Conservation (phyloP, 2,888 invertebrate genomes). For the Cloeon dipterum region DNA sequence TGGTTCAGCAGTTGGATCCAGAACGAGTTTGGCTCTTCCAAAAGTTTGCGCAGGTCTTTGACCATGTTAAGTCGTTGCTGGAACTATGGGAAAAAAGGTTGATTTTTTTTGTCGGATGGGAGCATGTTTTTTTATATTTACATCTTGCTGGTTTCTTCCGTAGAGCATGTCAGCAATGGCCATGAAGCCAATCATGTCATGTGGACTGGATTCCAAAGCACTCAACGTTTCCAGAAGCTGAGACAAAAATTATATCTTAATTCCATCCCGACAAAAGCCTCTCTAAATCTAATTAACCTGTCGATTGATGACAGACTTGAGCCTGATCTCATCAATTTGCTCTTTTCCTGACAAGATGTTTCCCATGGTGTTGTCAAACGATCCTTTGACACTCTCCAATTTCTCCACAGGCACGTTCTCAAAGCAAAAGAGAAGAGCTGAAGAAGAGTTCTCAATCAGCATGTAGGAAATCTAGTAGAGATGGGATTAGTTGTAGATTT, state of each 20-base stretch:
- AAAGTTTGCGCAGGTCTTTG: conserved; percentile 31
- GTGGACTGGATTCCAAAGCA: conserved; percentile 51
- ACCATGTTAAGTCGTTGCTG: conserved; percentile 15
- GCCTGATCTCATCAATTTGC: conserved; percentile 47
- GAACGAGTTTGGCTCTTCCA: conserved; percentile 33
- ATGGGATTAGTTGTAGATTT: background rate
- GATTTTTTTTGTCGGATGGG: background rate
- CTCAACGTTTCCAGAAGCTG: conserved; percentile 37
- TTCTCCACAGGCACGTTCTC: conserved; percentile 51
- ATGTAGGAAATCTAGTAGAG: conserved; percentile 35
- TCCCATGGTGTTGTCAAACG: conserved; percentile 24
- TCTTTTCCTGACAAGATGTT: conserved; percentile 22
- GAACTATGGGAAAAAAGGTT: too few species aligned
- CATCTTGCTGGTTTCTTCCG: conserved; percentile 46
- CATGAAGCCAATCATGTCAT: conserved; percentile 49
- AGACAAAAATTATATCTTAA: background rate
- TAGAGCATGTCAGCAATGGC: conserved; percentile 68
- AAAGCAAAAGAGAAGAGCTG: conserved; percentile 43
- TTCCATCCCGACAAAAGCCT: background rate
- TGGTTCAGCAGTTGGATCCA: conserved; percentile 47
- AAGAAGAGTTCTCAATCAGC: conserved; percentile 45
- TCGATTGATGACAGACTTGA: conserved; percentile 46
- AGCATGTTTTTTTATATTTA: too few species aligned
- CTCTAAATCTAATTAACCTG: conserved; percentile 15
- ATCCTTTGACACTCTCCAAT: conserved; percentile 32